Conservation (phyloP, 2,797 vertebrate genomes). For the Enteromius trimaculatus region DNA sequence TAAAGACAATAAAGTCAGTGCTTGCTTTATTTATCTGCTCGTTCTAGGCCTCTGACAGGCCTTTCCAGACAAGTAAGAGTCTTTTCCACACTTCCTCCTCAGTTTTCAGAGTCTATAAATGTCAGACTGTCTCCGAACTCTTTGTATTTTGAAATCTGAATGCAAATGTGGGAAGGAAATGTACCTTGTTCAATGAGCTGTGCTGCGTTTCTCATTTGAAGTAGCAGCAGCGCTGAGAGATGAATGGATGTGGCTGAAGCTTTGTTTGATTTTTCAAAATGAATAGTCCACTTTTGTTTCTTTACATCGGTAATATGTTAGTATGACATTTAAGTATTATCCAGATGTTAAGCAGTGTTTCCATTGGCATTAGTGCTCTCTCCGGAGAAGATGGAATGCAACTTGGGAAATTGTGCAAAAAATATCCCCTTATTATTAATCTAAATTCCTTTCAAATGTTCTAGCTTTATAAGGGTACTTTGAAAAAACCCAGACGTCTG, state of each 20-base stretch:
- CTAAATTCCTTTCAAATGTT: conserved; percentile 69
- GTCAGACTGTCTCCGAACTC: conserved; percentile 42
- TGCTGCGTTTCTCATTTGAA: conserved; percentile 45
- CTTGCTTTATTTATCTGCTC: conserved; percentile 56
- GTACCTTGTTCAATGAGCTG: conserved; percentile 13
- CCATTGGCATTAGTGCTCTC: conserved; percentile 68
- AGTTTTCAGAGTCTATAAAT: conserved; percentile 47
- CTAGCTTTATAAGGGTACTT: conserved; percentile 65
- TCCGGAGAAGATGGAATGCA: conserved; percentile 65
- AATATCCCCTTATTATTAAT: conserved; percentile 73
- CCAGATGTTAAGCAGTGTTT: conserved; percentile 73
- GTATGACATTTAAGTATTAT: conserved; percentile 70
- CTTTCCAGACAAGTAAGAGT: conserved; percentile 3
- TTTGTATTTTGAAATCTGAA: conserved; percentile 26
- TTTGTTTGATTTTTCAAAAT: conserved; percentile 59
- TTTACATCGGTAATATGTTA: conserved; percentile 64
- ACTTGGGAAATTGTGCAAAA: conserved; percentile 65
- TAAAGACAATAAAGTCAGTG: conserved; percentile 79
- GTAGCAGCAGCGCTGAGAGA: conserved; percentile 35
- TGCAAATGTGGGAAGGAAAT: conserved; percentile 39
- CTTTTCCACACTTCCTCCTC: conserved; percentile 36
- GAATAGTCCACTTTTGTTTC: conserved; percentile 59
- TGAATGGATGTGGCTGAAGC: conserved; percentile 36
- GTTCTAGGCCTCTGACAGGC: conserved; percentile 38
- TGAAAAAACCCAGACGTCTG: conserved; percentile 77